phyloP scores from a whole-genome alignment of 1,140 invertebrate species.

The Theocolax elegans region DNA sequence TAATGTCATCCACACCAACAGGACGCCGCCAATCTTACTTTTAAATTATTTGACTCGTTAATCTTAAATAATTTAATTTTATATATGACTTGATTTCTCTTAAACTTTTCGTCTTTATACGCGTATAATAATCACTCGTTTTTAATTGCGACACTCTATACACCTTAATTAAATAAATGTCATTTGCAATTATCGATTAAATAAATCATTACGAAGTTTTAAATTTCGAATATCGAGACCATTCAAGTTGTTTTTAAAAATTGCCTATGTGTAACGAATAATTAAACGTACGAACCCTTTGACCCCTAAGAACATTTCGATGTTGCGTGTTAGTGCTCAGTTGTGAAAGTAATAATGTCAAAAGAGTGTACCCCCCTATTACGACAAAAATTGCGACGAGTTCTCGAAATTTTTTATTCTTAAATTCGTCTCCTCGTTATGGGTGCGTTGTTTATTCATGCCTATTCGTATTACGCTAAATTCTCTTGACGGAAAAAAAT shows the following conservation, averaged over 20 bases:
- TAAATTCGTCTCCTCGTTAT: too few species aligned
- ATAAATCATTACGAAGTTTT: conserved; percentile 12
- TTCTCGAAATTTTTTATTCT: too few species aligned
- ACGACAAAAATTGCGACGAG: conserved; percentile 7
- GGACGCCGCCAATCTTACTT: conserved; percentile 42
- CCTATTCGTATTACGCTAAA: conserved; percentile 1
- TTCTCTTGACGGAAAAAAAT: conserved; percentile 11
- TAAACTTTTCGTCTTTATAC: conserved; percentile 20
- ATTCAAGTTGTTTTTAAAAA: conserved; percentile 9
- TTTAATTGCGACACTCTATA: conserved; percentile 14
- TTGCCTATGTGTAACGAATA: conserved; percentile 13
- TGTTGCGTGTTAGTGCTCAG: conserved; percentile 19
- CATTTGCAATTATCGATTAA: background rate
- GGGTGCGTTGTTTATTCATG: background rate
- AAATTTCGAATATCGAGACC: conserved; percentile 11
- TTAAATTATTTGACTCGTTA: conserved; percentile 25
- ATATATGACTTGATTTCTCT: conserved; percentile 30
- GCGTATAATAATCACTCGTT: conserved; percentile 1
- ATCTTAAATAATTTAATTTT: conserved; percentile 18
- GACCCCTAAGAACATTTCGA: conserved; percentile 1
- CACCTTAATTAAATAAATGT: conserved; percentile 10
- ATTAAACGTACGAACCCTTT: conserved; percentile 16
- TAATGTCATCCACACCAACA: conserved; percentile 38
- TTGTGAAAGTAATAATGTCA: conserved; percentile 20
- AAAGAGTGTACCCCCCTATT: conserved; percentile 8